Conservation (phyloP, 1,140 invertebrate species). For the Drosophila elegans region DNA sequence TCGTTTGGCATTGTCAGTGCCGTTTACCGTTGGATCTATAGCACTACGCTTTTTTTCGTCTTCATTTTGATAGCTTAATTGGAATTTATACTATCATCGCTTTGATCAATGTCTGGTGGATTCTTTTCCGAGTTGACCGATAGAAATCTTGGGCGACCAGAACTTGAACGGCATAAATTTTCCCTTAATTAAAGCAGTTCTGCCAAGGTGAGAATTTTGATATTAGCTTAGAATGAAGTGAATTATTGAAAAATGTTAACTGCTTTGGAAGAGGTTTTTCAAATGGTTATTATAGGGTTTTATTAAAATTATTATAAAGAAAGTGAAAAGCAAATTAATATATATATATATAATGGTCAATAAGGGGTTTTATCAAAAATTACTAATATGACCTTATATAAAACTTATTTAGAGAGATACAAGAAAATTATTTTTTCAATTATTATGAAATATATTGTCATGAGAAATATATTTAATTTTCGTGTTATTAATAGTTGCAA, state of each 20-base stretch:
- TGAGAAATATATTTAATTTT: background rate
- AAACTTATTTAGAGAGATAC: too few relatives aligned
- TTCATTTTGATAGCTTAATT: conserved; percentile 63
- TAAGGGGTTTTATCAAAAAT: too few relatives aligned
- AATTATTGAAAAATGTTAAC: too few relatives aligned
- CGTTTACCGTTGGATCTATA: conserved; percentile 76
- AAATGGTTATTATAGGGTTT: too few relatives aligned
- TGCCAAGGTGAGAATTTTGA: conserved; percentile 62
- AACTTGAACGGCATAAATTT: conserved; percentile 63
- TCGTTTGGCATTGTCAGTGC: conserved; percentile 73
- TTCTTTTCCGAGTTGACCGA: conserved; percentile 31
- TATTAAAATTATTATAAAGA: too few relatives aligned
- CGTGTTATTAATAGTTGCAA: conserved; percentile 13
- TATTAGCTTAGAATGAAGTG: conserved; percentile 4
- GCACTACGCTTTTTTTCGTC: conserved; percentile 36
- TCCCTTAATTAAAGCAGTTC: conserved; percentile 60
- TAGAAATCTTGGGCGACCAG: conserved; percentile 44
- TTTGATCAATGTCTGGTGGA: conserved; percentile 71
- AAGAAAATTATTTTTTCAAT: too few relatives aligned
- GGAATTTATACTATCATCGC: conserved; percentile 79
- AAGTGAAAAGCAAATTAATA: too few relatives aligned
- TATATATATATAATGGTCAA: too few relatives aligned
- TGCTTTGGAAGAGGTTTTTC: too few relatives aligned
- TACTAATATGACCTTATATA: too few relatives aligned
- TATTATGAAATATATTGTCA: too few relatives aligned